These are phyloP conservation scores for Limosa lapponica DNA, from an alignment of 2,797 vertebrate species.

Conservation along the genomic window DNA sequence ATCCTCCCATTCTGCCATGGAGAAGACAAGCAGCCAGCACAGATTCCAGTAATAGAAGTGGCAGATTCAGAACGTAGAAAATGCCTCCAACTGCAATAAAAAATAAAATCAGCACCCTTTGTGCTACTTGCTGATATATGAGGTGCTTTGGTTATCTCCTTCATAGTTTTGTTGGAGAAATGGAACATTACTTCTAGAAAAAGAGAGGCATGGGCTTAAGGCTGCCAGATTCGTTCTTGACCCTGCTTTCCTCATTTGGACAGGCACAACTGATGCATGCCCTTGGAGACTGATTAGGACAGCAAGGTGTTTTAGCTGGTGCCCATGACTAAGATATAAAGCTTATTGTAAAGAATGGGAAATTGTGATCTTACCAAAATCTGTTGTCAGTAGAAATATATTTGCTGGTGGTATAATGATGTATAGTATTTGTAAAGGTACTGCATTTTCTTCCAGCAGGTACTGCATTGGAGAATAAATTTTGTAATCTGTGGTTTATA, in stretches of 20 bases:
- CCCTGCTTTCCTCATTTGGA: background rate
- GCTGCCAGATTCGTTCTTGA: background rate
- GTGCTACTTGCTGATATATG: background rate
- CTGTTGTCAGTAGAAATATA: background rate
- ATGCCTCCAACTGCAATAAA: background rate
- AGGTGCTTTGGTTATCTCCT: background rate
- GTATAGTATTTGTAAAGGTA: background rate
- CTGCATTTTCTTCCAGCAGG: background rate
- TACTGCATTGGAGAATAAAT: background rate
- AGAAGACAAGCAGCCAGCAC: background rate
- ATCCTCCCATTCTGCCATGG: background rate
- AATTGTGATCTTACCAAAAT: background rate
- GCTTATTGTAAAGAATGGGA: background rate
- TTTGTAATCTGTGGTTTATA: background rate
- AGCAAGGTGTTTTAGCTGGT: background rate
- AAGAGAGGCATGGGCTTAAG: background rate
- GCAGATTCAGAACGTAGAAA: background rate
- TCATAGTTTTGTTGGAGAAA: background rate
- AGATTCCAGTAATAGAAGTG: background rate
- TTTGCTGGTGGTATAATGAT: background rate
- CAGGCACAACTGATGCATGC: background rate
- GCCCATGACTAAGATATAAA: background rate
- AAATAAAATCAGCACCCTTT: background rate
- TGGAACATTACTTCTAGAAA: background rate
- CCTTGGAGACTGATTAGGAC: background rate